Evolutionary conservation across 2,797 vertebrate genomes (phyloP).

Genomic region (Myiotriccus ornatus): DNA sequence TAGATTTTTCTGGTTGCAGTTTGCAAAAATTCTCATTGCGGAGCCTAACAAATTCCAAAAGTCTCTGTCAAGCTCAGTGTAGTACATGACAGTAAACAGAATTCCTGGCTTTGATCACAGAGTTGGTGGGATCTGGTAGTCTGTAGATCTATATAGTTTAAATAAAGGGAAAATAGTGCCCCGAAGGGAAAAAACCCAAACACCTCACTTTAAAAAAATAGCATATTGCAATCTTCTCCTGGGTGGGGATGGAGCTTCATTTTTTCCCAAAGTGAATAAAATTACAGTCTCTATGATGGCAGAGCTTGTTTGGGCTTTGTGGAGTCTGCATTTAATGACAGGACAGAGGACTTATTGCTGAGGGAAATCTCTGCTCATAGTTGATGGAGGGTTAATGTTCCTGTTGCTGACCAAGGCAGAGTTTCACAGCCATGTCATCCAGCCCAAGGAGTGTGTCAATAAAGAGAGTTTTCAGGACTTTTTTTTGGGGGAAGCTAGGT

Average conservation of each 20-base stretch:
- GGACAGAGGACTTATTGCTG: neutral
- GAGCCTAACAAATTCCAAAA: neutral
- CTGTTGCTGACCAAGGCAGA: neutral
- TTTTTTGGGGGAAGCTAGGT: neutral
- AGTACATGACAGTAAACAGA: neutral
- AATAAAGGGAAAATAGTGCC: neutral
- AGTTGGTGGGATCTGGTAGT: neutral
- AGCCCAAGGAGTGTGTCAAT: neutral
- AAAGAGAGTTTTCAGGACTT: neutral
- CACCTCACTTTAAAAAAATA: neutral
- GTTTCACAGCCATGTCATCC: neutral
- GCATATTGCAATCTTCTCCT: neutral
- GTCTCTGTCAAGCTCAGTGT: neutral
- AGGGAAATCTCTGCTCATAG: neutral
- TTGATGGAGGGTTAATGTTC: neutral
- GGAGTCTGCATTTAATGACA: neutral
- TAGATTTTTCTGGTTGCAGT: neutral
- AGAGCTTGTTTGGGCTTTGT: neutral
- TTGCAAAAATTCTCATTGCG: neutral
- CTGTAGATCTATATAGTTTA: neutral
- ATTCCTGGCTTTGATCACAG: neutral
- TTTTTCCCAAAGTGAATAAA: neutral
- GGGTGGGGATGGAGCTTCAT: neutral
- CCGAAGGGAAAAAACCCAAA: neutral
- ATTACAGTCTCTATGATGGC: neutral